These are phyloP conservation scores for Mesorhabditis belari DNA, from an alignment of 2,888 invertebrate species.

Conservation along the genomic window DNA sequence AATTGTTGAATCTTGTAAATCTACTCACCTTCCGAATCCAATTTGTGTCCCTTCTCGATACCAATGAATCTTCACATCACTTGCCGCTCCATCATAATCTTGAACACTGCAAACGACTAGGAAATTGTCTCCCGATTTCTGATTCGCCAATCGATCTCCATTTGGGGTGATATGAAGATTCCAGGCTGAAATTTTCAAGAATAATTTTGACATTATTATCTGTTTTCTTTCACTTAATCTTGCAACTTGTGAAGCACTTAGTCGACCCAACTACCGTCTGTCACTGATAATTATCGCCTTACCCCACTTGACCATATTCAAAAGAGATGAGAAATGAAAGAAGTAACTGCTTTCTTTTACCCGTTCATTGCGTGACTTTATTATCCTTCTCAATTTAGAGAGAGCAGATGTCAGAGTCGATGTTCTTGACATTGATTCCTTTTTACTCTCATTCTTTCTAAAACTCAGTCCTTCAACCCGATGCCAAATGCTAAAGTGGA, in stretches of 20 bases:
- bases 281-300: neutral
- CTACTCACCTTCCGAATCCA: slow-evolving; percentile 27
- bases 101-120: slow-evolving; percentile 29
- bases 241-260: neutral
- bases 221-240: no score
- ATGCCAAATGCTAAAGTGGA: no score
- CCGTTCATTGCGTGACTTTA: no score
- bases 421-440: no score
- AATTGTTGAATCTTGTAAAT: neutral
- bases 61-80: slow-evolving; percentile 33
- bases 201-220: no score
- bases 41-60: slow-evolving; percentile 16
- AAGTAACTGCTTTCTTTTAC: no score
- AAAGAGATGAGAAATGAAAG: no score
- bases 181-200: slow-evolving; percentile 31
- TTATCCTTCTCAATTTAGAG: no score
- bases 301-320: no score
- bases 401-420: no score
- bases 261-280: neutral
- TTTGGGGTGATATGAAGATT: slow-evolving; percentile 17
- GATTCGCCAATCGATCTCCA: slow-evolving; percentile 24
- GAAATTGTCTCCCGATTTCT: slow-evolving; percentile 29
- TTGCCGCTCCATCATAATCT: slow-evolving; percentile 30
- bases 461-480: no score
- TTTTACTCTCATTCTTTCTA: no score